These are phyloP conservation scores for Ernsta delagoae DNA, from an alignment of 2,888 invertebrate genomes.

Conservation along the genomic window DNA sequence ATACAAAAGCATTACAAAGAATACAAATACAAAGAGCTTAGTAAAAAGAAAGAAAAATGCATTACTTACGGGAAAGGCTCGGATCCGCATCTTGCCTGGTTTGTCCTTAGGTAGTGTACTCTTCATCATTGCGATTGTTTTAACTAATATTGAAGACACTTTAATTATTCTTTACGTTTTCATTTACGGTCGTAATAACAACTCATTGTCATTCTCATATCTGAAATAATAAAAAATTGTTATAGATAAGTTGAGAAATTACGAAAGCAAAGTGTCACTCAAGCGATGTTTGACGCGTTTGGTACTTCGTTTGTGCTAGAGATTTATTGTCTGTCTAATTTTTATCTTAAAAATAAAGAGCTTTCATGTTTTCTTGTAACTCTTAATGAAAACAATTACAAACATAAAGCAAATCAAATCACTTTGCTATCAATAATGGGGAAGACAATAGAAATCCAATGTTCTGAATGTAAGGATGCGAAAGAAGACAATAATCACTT, in stretches of 20 bases:
- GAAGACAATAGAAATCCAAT: conserved; percentile 12
- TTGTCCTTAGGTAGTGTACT: conserved; percentile 94
- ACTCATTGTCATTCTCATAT: conserved; percentile 76
- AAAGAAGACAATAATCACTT: conserved; percentile 12
- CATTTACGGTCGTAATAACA: conserved; percentile 73
- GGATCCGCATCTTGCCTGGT: conserved; percentile 97
- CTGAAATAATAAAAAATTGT: conserved; percentile 56
- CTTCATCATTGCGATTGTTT: conserved; percentile 86
- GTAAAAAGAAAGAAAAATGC: too few relatives aligned
- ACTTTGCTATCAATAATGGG: too few relatives aligned
- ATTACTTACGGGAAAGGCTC: conserved; percentile 97
- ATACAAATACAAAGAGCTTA: too few relatives aligned
- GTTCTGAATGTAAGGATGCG: background rate
- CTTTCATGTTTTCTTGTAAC: too few relatives aligned
- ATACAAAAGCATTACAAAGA: too few relatives aligned
- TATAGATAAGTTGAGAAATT: too few relatives aligned
- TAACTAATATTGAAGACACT: conserved; percentile 55
- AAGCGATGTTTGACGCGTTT: too few relatives aligned
- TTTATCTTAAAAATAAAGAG: too few relatives aligned
- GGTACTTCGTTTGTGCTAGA: too few relatives aligned
- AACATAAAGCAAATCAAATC: background rate
- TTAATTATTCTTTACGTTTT: conserved; percentile 57
- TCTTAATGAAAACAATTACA: too few relatives aligned
- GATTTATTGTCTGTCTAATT: too few relatives aligned
- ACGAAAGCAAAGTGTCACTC: too few relatives aligned